Evolutionary conservation across 2,797 vertebrate genomes (phyloP).

Genomic region (Pelodytes ibericus): DNA sequence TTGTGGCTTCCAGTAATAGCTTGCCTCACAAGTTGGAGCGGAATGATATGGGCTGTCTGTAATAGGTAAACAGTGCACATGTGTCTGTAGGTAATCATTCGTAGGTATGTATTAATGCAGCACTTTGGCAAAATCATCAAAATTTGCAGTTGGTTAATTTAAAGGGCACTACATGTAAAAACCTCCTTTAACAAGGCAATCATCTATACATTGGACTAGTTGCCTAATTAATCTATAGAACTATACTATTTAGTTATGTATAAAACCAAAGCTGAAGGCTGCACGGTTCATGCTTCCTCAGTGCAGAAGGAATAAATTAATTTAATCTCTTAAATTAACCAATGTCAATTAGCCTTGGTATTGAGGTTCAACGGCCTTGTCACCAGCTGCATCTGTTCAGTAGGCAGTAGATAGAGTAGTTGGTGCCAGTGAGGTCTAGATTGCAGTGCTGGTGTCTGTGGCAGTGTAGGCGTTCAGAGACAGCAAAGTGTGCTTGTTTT

Average conservation of each 20-base stretch:
- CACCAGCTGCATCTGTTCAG: conserved; percentile 26
- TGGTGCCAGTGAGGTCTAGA: conserved; percentile 48
- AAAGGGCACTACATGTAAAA: too few species aligned
- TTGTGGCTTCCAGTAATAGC: too few species aligned
- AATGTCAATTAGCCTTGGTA: not conserved
- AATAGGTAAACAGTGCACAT: too few species aligned
- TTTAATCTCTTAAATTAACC: not conserved
- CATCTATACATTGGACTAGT: not conserved
- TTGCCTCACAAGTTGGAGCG: too few species aligned
- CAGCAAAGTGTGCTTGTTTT: conserved; percentile 2
- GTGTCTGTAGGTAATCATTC: too few species aligned
- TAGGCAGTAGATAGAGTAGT: conserved; percentile 2
- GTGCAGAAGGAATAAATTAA: not conserved
- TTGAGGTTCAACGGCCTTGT: not conserved
- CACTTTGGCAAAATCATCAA: too few species aligned
- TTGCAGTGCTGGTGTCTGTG: conserved; percentile 24
- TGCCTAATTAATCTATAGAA: not conserved
- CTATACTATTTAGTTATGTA: not conserved
- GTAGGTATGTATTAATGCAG: too few species aligned
- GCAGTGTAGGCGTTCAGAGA: conserved; percentile 17
- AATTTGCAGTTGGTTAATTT: too few species aligned
- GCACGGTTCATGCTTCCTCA: not conserved
- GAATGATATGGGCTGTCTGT: too few species aligned
- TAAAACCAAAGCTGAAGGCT: not conserved
- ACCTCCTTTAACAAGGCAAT: too few species aligned